Conservation (phyloP, 2,888 invertebrate species). For the Mystacides longicornis region DNA sequence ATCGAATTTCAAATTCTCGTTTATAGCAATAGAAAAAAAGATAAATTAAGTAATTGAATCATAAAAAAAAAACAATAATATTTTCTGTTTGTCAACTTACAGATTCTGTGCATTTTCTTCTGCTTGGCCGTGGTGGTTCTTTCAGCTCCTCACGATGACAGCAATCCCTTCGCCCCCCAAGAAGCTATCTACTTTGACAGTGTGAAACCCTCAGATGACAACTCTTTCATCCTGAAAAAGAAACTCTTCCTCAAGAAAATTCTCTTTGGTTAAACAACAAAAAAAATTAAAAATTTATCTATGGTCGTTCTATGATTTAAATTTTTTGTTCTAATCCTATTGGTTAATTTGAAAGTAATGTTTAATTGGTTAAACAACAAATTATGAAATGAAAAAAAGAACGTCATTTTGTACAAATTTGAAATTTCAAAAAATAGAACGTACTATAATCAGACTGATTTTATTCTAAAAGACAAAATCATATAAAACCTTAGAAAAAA, state of each 20-base stretch:
- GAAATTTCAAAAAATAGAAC: too few relatives aligned
- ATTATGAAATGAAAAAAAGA: too few relatives aligned
- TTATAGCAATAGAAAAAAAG: too few relatives aligned
- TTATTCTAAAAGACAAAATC: too few relatives aligned
- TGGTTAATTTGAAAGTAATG: not conserved
- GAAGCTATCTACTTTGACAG: slow-evolving; percentile 8
- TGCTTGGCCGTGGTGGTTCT: slow-evolving; percentile 18
- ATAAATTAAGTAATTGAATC: too few relatives aligned
- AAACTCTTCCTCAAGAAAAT: slow-evolving; percentile 19
- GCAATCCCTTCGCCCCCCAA: slow-evolving; percentile 10
- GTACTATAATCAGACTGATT: too few relatives aligned
- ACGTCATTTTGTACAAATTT: too few relatives aligned
- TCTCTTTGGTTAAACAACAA: slow-evolving; percentile 8
- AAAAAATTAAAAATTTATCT: not conserved
- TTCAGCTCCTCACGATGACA: slow-evolving; percentile 19
- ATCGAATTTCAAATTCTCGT: too few relatives aligned
- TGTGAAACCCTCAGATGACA: slow-evolving; percentile 16
- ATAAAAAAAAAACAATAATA: too few relatives aligned
- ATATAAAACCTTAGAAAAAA: too few relatives aligned
- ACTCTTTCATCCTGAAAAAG: slow-evolving; percentile 12
- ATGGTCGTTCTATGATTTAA: not conserved
- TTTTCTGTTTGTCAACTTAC: slow-evolving; percentile 2
- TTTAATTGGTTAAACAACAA: too few relatives aligned
- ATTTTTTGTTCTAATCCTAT: not conserved
- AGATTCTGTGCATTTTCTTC: slow-evolving; percentile 20